Conservation (phyloP, 53 echinoderm and acorn worm genomes). For the Zoroaster sp. region DNA sequence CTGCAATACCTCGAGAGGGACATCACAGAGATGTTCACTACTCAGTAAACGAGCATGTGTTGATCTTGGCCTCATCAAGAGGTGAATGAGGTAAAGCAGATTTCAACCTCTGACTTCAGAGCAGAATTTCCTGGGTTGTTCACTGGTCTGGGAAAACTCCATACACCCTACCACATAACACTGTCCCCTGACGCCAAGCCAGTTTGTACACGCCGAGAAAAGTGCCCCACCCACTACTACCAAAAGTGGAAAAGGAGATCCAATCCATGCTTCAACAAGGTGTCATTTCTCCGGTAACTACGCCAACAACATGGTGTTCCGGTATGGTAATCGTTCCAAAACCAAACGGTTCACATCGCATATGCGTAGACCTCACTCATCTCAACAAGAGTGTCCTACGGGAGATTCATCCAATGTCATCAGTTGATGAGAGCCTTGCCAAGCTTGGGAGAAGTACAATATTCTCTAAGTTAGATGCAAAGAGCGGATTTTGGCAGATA, state of each 20-base stretch:
- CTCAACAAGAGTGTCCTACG: conserved; percentile 55
- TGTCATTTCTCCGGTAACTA: conserved; percentile 56
- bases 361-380: conserved; percentile 69
- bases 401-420: conserved; percentile 55
- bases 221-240: conserved; percentile 53
- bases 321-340: conserved; percentile 66
- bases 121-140: conserved; percentile 58
- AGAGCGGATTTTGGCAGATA: conserved; percentile 63
- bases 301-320: conserved; percentile 67
- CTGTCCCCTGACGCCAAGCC: conserved; percentile 26
- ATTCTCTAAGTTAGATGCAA: conserved; percentile 66
- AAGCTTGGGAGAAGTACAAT: conserved; percentile 29
- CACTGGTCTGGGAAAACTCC: conserved; percentile 51
- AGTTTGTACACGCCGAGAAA: conserved; percentile 41
- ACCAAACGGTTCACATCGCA: conserved; percentile 37
- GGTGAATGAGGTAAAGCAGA: conserved; percentile 1
- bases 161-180: conserved; percentile 37
- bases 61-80: background rate
- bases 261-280: conserved; percentile 53
- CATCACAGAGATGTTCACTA: conserved; percentile 1
- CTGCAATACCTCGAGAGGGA: conserved; percentile 3
- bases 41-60: conserved; percentile 42
- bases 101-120: background rate
- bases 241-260: conserved; percentile 51
- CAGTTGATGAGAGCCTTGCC: conserved; percentile 59